A percentile compares a stretch with the other conserved stretches of the same genome.
Evolutionary conservation across 2,113 vertebrate genomes (phyloP).

Genomic region (Hirundichthys speculiger): DNA sequence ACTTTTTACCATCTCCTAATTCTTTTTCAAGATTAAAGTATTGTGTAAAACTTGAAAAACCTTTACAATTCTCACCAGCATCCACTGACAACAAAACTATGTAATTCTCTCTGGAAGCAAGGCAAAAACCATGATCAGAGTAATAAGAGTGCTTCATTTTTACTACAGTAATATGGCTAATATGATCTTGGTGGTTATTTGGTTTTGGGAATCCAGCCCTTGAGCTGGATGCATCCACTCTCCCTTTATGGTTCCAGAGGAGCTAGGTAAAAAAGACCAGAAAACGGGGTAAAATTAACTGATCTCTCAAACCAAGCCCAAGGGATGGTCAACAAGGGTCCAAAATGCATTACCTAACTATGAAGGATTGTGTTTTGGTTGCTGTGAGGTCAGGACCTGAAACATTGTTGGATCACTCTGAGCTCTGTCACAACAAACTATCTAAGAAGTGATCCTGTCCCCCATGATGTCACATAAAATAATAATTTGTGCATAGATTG

Average conservation of each 20-base stretch:
- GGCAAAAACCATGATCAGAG: conserved; percentile 43
- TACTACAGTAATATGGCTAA: conserved; percentile 32
- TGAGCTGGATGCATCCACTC: conserved; percentile 46
- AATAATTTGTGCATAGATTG: background rate
- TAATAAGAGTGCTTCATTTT: conserved; percentile 46
- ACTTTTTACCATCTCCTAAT: too few relatives aligned
- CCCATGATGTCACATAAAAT: conserved; percentile 51
- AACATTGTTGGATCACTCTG: conserved; percentile 56
- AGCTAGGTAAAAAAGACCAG: conserved; percentile 67
- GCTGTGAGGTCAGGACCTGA: conserved; percentile 53
- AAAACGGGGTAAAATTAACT: conserved; percentile 57
- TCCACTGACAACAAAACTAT: conserved; percentile 22
- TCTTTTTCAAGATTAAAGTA: conserved; percentile 22
- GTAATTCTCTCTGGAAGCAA: conserved; percentile 35
- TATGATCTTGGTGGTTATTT: conserved; percentile 47
- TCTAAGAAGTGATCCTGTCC: conserved; percentile 43
- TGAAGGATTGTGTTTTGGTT: conserved; percentile 64
- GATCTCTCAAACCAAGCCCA: conserved; percentile 58
- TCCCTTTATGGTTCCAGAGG: conserved; percentile 40
- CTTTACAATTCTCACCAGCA: conserved; percentile 8
- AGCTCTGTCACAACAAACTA: conserved; percentile 34
- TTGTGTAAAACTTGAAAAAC: conserved; percentile 25
- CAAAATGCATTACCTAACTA: conserved; percentile 65
- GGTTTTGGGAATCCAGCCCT: conserved; percentile 41
- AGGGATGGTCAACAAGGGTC: conserved; percentile 65